These are phyloP conservation scores for Microchrysa polita DNA, from an alignment of 2,888 invertebrate species.

Conservation along the genomic window DNA sequence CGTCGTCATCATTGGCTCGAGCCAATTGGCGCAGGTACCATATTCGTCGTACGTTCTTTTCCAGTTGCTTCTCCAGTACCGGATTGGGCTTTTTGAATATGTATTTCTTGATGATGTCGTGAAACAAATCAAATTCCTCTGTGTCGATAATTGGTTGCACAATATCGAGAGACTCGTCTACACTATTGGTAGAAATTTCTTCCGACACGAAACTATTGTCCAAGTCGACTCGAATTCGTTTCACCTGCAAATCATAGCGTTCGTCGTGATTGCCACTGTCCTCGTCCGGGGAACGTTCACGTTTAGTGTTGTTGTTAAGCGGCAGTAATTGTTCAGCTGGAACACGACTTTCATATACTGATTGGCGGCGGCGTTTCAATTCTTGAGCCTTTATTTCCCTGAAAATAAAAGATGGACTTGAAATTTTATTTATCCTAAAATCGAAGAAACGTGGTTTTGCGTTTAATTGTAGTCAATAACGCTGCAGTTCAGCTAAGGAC, in stretches of 20 bases:
- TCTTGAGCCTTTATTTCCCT: constrained; percentile 36
- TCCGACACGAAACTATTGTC: constrained; percentile 1
- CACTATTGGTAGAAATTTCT: background rate
- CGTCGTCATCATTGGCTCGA: background rate
- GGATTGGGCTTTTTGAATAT: constrained; percentile 54
- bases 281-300: constrained; percentile 60
- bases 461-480: too few species aligned
- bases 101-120: constrained; percentile 57
- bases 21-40: constrained; percentile 42
- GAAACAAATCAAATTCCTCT: constrained; percentile 58
- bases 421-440: too few species aligned
- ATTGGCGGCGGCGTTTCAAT: constrained; percentile 23
- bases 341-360: background rate
- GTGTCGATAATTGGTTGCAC: constrained; percentile 51
- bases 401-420: too few species aligned
- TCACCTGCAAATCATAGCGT: background rate
- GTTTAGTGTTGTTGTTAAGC: constrained; percentile 51
- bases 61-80: constrained; percentile 31
- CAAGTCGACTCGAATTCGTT: constrained; percentile 1
- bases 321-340: background rate
- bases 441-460: too few species aligned
- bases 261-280: constrained; percentile 52
- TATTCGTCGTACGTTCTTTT: constrained; percentile 32
- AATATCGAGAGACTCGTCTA: background rate
- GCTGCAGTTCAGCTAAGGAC: too few species aligned